phyloP scores from a whole-genome alignment of 2,797 vertebrate species.

The Smutsia temminckii region DNA sequence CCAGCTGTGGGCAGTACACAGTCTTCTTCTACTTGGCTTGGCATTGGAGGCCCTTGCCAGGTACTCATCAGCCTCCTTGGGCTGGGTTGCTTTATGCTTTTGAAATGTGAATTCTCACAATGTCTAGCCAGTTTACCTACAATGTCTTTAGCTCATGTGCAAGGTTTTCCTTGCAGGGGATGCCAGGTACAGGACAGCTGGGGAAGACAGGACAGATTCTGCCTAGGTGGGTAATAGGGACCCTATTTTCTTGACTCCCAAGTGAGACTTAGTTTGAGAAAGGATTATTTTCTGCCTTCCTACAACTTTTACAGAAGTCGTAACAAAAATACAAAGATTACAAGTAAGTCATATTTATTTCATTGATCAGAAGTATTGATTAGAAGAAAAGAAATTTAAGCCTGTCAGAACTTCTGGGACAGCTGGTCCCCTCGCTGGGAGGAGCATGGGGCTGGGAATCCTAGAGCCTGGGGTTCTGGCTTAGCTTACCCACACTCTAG shows the following conservation, averaged over 20 bases:
- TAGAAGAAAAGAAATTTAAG: background rate
- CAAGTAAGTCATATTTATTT: background rate
- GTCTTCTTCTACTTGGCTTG: slow-evolving; percentile 25
- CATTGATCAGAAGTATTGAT: background rate
- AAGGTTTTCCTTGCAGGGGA: background rate
- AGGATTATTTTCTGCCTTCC: background rate
- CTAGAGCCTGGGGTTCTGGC: background rate
- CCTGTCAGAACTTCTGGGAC: background rate
- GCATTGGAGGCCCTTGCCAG: slow-evolving; percentile 57
- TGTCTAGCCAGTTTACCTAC: background rate
- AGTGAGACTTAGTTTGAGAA: background rate
- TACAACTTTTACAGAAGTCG: background rate
- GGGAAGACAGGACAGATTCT: background rate
- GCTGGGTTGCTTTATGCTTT: background rate
- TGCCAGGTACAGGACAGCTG: background rate
- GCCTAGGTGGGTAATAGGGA: background rate
- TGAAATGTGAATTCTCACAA: background rate
- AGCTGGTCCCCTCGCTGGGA: background rate
- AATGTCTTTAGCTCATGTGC: background rate
- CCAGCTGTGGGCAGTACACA: background rate
- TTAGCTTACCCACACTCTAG: background rate
- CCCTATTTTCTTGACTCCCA: background rate
- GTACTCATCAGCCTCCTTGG: background rate
- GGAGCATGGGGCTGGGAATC: background rate
- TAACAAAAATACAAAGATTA: background rate